phyloP scores from a whole-genome alignment of 2,888 invertebrate species.

The Erebia ligea region DNA sequence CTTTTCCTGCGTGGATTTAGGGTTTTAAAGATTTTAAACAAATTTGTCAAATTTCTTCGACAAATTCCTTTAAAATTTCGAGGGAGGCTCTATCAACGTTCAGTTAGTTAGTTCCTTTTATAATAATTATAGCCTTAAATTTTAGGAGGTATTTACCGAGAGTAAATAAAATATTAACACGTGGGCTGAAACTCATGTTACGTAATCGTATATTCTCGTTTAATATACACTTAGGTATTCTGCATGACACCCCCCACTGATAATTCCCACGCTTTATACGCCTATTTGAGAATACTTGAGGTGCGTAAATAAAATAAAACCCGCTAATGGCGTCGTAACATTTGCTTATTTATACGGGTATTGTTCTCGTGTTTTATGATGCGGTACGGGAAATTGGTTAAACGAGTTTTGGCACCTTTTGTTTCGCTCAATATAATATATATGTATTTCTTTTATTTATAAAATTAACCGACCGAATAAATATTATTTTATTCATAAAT shows the following conservation, averaged over 20 bases:
- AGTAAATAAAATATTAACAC: not conserved
- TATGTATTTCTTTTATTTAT: not conserved
- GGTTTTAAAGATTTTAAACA: no score
- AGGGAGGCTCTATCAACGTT: no score
- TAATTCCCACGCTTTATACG: conserved; percentile 69
- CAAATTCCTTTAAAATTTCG: no score
- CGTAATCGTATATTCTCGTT: conserved; percentile 32
- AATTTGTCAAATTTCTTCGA: no score
- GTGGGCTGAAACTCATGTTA: conserved; percentile 11
- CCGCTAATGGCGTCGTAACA: conserved; percentile 63
- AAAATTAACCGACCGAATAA: not conserved
- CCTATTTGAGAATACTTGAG: conserved; percentile 63
- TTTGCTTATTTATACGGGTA: conserved; percentile 58
- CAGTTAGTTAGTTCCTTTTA: no score
- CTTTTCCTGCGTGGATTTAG: no score
- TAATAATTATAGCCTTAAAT: no score
- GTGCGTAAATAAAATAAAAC: conserved; percentile 73
- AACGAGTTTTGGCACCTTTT: conserved; percentile 14
- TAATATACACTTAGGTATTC: conserved; percentile 50
- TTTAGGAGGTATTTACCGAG: no score
- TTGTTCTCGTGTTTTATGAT: conserved; percentile 26
- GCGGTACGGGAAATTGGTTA: conserved; percentile 18
- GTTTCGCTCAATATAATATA: not conserved
- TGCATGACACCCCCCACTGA: conserved; percentile 57
- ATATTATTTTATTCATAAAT: not conserved